Conservation (phyloP, 2,888 invertebrate species). For the Horisme vitalbata region DNA sequence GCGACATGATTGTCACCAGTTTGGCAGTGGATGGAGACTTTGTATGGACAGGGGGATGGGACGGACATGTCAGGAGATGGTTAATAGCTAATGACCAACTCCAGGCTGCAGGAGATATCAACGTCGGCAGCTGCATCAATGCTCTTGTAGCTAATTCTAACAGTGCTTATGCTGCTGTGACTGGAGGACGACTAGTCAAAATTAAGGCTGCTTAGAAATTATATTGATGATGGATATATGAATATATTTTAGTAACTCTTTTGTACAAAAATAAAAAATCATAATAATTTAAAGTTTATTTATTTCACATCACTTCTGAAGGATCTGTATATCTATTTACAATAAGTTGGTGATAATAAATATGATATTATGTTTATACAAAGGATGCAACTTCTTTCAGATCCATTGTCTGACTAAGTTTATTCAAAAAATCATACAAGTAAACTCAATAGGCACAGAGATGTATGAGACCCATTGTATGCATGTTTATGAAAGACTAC, state of each 20-base stretch:
- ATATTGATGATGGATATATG: no score
- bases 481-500: conserved; percentile 12
- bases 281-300: background rate
- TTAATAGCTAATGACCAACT: conserved; percentile 58
- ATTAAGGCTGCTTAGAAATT: conserved; percentile 35
- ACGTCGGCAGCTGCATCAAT: conserved; percentile 64
- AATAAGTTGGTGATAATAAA: background rate
- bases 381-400: no score
- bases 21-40: conserved; percentile 64
- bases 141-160: conserved; percentile 50
- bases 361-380: no score
- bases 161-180: conserved; percentile 51
- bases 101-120: conserved; percentile 59
- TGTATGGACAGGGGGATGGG: conserved; percentile 83
- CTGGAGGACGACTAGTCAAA: conserved; percentile 56
- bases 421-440: background rate
- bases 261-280: background rate
- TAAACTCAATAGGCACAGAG: background rate
- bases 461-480: no score
- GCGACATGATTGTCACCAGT: conserved; percentile 78
- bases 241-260: background rate
- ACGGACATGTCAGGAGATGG: conserved; percentile 77
- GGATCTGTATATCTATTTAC: background rate
- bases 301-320: conserved; percentile 2
- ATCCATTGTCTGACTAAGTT: background rate